These are phyloP conservation scores for Nephila pilipes DNA, from an alignment of 1,140 invertebrate genomes.

Conservation along the genomic window DNA sequence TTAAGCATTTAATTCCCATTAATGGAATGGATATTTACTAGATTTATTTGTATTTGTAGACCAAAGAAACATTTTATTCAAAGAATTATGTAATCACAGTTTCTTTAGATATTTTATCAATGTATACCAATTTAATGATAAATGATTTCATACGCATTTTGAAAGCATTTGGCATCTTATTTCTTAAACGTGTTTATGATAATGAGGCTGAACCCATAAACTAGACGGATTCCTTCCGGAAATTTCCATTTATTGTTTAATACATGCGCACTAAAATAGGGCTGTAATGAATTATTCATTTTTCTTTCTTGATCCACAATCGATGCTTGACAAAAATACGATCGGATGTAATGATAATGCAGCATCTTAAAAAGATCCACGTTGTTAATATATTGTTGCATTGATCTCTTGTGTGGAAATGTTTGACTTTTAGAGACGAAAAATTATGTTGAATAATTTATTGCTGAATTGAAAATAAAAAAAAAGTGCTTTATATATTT, in stretches of 20 bases:
- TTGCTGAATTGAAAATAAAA: background rate
- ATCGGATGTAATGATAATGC: constrained; percentile 7
- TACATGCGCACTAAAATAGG: background rate
- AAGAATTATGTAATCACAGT: too few species aligned
- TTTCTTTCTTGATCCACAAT: background rate
- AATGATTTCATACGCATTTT: background rate
- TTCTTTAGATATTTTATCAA: background rate
- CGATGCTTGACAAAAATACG: constrained; percentile 1
- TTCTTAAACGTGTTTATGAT: background rate
- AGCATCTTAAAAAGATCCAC: background rate
- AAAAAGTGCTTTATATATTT: background rate
- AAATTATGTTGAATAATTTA: background rate
- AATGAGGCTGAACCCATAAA: background rate
- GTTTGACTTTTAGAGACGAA: constrained; percentile 14
- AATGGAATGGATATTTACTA: too few species aligned
- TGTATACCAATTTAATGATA: background rate
- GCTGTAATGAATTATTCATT: constrained; percentile 14
- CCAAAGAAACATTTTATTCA: too few species aligned
- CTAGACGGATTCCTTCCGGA: background rate
- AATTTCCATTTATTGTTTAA: constrained; percentile 22
- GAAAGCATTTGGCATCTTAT: background rate
- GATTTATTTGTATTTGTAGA: too few species aligned
- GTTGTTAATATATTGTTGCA: constrained; percentile 20
- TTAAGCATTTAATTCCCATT: too few species aligned
- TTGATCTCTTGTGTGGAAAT: background rate